phyloP scores from a whole-genome alignment of 2,113 vertebrate species.

The Lutjanus erythropterus region DNA sequence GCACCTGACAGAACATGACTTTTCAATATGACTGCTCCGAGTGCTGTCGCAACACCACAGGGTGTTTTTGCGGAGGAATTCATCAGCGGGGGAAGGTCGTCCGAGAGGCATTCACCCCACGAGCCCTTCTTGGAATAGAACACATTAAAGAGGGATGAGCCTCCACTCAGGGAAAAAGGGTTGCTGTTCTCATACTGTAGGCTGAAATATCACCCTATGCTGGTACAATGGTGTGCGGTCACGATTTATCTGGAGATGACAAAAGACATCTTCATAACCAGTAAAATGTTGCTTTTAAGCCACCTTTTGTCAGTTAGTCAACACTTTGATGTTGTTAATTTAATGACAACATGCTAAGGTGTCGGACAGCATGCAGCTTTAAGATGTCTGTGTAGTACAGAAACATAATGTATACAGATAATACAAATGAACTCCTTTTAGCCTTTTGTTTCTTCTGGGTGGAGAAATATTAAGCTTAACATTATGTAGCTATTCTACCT shows the following conservation, averaged over 20 bases:
- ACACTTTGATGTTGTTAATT: constrained; percentile 8
- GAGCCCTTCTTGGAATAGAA: constrained; percentile 58
- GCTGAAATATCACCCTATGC: constrained; percentile 53
- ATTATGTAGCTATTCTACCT: too few relatives aligned
- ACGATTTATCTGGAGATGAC: constrained; percentile 27
- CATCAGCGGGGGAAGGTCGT: constrained; percentile 62
- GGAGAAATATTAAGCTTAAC: too few relatives aligned
- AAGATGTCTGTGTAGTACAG: not conserved
- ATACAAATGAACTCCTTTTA: too few relatives aligned
- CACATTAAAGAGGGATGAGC: constrained; percentile 71
- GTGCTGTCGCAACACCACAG: not conserved
- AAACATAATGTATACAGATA: too few relatives aligned
- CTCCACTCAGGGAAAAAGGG: constrained; percentile 42
- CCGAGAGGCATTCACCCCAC: constrained; percentile 41
- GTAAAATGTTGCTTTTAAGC: constrained; percentile 3
- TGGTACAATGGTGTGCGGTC: constrained; percentile 43
- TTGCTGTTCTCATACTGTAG: constrained; percentile 44
- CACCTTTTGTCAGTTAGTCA: not conserved
- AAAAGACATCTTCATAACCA: constrained; percentile 16
- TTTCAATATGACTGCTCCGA: constrained; percentile 38
- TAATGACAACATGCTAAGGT: not conserved
- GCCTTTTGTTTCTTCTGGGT: too few relatives aligned
- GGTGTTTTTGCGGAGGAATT: constrained; percentile 48
- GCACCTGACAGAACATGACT: constrained; percentile 53
- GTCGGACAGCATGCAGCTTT: not conserved